A percentile compares a stretch with the other conserved stretches of the same genome.
phyloP scores from a whole-genome alignment of 1,140 invertebrate genomes.

The Aphaenogaster rudis region DNA sequence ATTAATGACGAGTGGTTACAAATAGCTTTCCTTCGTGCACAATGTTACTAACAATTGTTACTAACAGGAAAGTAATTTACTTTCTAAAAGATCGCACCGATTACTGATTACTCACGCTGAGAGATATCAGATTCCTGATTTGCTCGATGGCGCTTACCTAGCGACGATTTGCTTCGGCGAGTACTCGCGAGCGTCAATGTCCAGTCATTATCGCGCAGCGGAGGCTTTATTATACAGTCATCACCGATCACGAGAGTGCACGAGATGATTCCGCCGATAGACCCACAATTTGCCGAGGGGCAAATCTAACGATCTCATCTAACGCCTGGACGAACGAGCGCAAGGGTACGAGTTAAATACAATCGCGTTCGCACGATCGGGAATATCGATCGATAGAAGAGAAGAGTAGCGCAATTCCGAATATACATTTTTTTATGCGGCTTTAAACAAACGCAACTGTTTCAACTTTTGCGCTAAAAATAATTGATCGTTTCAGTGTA shows the following conservation, averaged over 20 bases:
- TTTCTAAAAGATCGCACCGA: conserved; percentile 2
- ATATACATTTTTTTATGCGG: background rate
- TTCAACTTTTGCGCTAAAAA: background rate
- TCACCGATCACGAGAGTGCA: conserved; percentile 44
- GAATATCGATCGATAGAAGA: conserved; percentile 31
- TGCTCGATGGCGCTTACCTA: conserved; percentile 1
- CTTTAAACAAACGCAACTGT: background rate
- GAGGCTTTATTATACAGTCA: conserved; percentile 54
- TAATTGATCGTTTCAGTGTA: background rate
- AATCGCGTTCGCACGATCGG: conserved; percentile 42
- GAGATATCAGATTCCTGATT: conserved; percentile 31
- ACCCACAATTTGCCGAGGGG: conserved; percentile 43
- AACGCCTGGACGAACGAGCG: conserved; percentile 6
- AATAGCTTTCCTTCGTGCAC: background rate
- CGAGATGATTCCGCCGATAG: conserved; percentile 46
- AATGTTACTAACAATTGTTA: background rate
- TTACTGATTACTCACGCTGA: conserved; percentile 29
- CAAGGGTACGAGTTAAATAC: conserved; percentile 60
- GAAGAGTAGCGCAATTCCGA: background rate
- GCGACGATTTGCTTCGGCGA: background rate
- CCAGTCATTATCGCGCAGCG: conserved; percentile 38
- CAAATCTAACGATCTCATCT: conserved; percentile 64
- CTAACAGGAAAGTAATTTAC: background rate
- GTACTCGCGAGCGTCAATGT: conserved; percentile 30
- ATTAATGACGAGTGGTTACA: background rate